Conservation (phyloP, 2,797 vertebrate genomes). For the Sebastes steindachneri region DNA sequence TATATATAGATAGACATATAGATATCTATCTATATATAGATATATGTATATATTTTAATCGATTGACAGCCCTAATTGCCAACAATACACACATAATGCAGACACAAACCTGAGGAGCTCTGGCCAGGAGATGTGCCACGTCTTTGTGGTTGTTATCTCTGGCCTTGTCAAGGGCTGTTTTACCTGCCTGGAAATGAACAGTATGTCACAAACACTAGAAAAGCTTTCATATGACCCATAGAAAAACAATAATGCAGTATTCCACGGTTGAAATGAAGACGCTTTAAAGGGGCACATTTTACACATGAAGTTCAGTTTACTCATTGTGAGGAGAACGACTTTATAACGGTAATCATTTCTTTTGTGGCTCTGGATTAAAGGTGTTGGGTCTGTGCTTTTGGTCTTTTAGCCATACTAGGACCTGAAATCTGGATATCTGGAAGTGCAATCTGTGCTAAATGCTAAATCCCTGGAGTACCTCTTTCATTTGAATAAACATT, state of each 20-base stretch:
- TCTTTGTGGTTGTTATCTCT: conserved; percentile 89
- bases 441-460: too few relatives aligned
- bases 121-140: conserved; percentile 87
- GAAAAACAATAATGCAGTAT: not conserved
- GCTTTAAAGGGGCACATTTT: not conserved
- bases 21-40: too few relatives aligned
- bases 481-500: too few relatives aligned
- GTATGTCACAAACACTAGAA: not conserved
- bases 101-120: conserved; percentile 87
- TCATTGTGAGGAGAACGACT: not conserved
- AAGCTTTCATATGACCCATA: not conserved
- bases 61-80: too few relatives aligned
- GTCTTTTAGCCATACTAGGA: too few relatives aligned
- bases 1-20: too few relatives aligned
- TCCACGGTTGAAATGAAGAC: not conserved
- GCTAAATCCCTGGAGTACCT: too few relatives aligned
- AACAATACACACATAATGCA: not conserved
- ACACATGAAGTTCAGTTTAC: not conserved
- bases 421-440: too few relatives aligned
- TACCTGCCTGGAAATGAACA: conserved; percentile 83
- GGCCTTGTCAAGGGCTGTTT: conserved; percentile 89
- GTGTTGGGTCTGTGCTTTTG: too few relatives aligned
- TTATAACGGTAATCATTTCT: not conserved
- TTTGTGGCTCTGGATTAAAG: not conserved
- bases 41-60: too few relatives aligned